These are phyloP conservation scores for Tachysurus vachellii DNA, from an alignment of 2,113 vertebrate species.

Conservation along the genomic window DNA sequence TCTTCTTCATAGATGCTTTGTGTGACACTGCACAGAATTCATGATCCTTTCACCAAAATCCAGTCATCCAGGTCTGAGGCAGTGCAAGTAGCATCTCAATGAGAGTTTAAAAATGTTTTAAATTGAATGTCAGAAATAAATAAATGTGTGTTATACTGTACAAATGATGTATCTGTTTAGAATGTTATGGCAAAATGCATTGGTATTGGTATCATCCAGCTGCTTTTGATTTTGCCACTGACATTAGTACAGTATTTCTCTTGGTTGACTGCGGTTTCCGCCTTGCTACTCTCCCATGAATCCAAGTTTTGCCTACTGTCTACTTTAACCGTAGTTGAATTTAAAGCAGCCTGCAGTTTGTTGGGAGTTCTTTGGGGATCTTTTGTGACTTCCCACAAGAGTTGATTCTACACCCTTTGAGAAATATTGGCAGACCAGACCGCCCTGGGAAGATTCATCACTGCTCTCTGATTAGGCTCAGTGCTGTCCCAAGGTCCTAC, in stretches of 20 bases:
- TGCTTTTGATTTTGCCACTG: background rate
- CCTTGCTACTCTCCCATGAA: background rate
- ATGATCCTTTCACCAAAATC: background rate
- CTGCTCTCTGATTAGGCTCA: background rate
- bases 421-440: background rate
- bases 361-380: background rate
- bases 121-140: background rate
- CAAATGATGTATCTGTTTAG: background rate
- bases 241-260: background rate
- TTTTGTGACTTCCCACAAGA: background rate
- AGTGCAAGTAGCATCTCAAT: background rate
- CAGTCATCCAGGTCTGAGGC: background rate
- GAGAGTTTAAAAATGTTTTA: background rate
- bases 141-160: background rate
- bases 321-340: background rate
- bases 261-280: background rate
- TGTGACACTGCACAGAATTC: background rate
- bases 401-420: background rate
- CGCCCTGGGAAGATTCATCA: constrained; percentile 11
- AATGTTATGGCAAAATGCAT: background rate
- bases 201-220: background rate
- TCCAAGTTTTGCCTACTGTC: background rate
- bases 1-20: background rate
- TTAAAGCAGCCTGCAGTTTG: background rate
- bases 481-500: background rate